Evolutionary conservation across 2,113 vertebrate genomes (phyloP).

Genomic region (Cyprinus carpio): DNA sequence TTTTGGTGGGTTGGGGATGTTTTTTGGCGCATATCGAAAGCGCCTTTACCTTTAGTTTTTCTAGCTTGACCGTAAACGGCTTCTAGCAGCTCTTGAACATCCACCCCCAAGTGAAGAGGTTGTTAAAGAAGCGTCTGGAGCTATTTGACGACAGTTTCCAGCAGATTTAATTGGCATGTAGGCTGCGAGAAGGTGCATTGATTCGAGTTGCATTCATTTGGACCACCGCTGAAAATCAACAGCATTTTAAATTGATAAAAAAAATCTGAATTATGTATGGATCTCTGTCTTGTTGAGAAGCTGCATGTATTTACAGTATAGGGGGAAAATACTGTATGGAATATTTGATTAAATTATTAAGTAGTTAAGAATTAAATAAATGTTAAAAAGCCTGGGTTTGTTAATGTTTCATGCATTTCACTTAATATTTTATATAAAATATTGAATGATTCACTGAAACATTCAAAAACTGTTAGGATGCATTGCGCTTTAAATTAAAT

Average conservation of each 20-base stretch:
- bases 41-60: neutral
- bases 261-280: neutral
- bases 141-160: slow-evolving; percentile 54
- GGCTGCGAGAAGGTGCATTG: slow-evolving; percentile 44
- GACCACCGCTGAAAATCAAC: neutral
- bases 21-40: neutral
- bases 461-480: neutral
- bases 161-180: slow-evolving; percentile 65
- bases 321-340: neutral
- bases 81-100: slow-evolving; percentile 20
- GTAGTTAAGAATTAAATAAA: neutral
- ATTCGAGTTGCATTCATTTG: slow-evolving; percentile 39
- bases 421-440: neutral
- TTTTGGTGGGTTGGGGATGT: neutral
- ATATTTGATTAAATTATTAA: neutral
- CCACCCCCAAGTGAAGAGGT: slow-evolving; percentile 38
- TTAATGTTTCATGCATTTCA: too few species aligned
- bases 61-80: neutral
- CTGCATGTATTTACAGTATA: neutral
- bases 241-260: neutral
- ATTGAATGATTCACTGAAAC: neutral
- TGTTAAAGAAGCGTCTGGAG: slow-evolving; percentile 44
- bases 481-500: neutral
- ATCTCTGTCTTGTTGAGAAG: neutral
- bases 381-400: neutral